A percentile compares a stretch with the other conserved stretches of the same genome.
Conservation (phyloP, 2,797 vertebrate genomes). For the Enteromius argenteus region DNA sequence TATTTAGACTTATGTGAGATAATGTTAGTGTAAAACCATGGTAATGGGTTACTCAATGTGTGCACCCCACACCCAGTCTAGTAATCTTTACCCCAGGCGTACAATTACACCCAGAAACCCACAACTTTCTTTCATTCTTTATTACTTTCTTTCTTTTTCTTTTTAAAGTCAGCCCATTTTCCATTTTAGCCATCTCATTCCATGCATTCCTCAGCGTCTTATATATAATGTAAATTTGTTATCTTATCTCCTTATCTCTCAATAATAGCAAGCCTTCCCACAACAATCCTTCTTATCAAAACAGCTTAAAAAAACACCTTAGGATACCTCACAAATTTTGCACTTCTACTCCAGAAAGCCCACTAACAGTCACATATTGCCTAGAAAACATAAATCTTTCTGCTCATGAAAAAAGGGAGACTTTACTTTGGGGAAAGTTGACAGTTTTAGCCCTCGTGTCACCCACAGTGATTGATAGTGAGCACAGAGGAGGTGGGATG, state of each 20-base stretch:
- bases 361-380: not conserved
- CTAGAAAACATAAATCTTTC: slow-evolving; percentile 10
- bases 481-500: slow-evolving; percentile 33
- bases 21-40: slow-evolving; percentile 3
- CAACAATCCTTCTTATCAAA: slow-evolving; percentile 20
- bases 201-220: not conserved
- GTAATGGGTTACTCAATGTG: slow-evolving; percentile 6
- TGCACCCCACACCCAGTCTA: slow-evolving; percentile 11
- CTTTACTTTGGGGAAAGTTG: slow-evolving; percentile 36
- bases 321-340: not conserved
- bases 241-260: slow-evolving; percentile 37
- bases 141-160: not conserved
- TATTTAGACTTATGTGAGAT: not conserved
- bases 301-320: not conserved
- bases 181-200: slow-evolving; percentile 3
- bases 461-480: slow-evolving; percentile 39
- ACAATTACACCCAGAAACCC: not conserved
- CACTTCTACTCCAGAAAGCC: not conserved
- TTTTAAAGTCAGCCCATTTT: not conserved
- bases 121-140: not conserved
- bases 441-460: slow-evolving; percentile 28
- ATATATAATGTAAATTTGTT: not conserved
- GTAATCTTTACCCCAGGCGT: slow-evolving; percentile 11
- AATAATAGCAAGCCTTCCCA: not conserved
- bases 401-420: slow-evolving; percentile 6